These are phyloP conservation scores for Rhinella marina DNA, from an alignment of 2,797 vertebrate species.

Conservation along the genomic window DNA sequence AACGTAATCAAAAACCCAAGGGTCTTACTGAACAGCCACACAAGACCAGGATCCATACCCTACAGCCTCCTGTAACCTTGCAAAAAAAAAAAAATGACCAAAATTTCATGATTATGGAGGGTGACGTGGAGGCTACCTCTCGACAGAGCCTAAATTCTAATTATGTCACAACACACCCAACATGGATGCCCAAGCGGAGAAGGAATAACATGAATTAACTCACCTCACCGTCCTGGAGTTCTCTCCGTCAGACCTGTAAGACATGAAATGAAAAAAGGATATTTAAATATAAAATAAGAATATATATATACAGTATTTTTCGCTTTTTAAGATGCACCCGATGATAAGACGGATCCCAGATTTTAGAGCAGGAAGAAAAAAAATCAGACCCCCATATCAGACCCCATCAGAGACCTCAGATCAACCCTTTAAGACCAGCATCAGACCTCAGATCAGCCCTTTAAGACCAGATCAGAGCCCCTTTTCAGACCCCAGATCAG, in stretches of 20 bases:
- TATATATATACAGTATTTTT: no score
- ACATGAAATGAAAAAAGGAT: conserved; percentile 25
- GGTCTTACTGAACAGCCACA: not conserved
- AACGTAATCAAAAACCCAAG: conserved; percentile 3
- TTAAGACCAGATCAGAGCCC: no score
- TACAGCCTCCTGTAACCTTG: not conserved
- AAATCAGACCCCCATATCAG: no score
- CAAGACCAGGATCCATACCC: not conserved
- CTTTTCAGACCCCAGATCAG: no score
- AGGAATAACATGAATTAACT: conserved; percentile 55
- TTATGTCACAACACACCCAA: not conserved
- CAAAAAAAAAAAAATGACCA: not conserved
- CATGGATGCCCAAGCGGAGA: not conserved
- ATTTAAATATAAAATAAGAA: no score
- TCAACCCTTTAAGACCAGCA: no score
- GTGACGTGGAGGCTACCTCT: not conserved
- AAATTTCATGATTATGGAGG: not conserved
- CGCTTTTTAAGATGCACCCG: no score
- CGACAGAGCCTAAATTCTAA: not conserved
- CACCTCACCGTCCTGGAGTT: conserved; percentile 73
- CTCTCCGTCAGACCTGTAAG: conserved; percentile 72
- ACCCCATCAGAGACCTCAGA: no score
- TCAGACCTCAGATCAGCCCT: no score
- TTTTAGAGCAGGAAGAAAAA: no score
- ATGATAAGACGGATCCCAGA: no score